Evolutionary conservation across 2,797 vertebrate genomes (phyloP), one percentile per base, ranked within the genome.

Genomic region (Scolopax rusticola): DNA sequence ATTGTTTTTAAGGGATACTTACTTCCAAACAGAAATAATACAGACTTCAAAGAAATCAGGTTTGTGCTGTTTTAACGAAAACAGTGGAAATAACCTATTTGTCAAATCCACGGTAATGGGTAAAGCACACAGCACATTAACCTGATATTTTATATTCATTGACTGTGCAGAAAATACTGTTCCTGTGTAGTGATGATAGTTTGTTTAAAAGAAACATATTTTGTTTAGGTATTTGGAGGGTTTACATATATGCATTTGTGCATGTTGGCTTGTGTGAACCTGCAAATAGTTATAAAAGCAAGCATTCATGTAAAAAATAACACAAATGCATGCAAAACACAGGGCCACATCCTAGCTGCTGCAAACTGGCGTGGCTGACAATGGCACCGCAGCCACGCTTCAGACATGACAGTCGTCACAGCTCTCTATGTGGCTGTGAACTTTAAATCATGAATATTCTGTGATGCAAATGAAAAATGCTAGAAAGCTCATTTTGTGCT

Each of bases 341-440:
- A 30, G 57, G 86, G 45, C 68, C 45, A 12, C 68, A 87, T 92
- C 81, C 71, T 82, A 56, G 83, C 51, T 1, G 1, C 41, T 80
- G 60, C 65, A 83, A 64, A 59, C 68, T 48, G 18, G 12, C 33
- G 71, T 71, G 76, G 81, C 86, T 96, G 84, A 92, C 64, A 85
- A 12, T 25, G 50, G 68, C 78, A 87, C 45, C 11, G 2, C 36
- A 80, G 87, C 88, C 88, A 45, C 2, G 0, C 50, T 89, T 89
- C 64, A 68, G 45, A 61, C 61, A 32, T 89, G 88, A 95, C 90
- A 93, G 65, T 95, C 95, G 91, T 95, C 94, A 96, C 47, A 57
- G 70, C 56, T 60, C 25, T 63, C 74, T 54, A 9, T 89, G 32
- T 4, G 20, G 28, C 84, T 78, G 61, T 93, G 88, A 93, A 84